Conservation (phyloP, 2,888 invertebrate genomes). For the Capitulum mitella region DNA sequence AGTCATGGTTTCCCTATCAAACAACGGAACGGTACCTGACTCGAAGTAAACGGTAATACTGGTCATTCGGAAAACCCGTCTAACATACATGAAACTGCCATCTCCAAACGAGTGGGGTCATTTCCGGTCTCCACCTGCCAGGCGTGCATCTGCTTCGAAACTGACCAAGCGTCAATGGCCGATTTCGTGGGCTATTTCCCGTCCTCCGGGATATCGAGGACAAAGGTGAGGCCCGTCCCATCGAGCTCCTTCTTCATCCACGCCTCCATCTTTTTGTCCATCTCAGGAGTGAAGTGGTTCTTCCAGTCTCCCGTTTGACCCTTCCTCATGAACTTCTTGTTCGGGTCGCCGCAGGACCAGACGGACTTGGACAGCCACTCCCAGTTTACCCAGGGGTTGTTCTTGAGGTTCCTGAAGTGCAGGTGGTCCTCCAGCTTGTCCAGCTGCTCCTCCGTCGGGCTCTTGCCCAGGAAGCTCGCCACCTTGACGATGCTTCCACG, state of each 20-base stretch:
- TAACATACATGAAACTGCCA: too few relatives aligned
- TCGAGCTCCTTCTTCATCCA: slow-evolving; percentile 11
- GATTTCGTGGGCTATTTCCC: neutral
- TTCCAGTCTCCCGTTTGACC: slow-evolving; percentile 23
- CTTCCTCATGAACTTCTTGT: slow-evolving; percentile 18
- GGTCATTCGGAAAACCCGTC: too few relatives aligned
- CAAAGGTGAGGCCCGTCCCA: neutral
- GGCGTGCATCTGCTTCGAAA: too few relatives aligned
- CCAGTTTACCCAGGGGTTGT: slow-evolving; percentile 32
- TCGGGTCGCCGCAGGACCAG: neutral
- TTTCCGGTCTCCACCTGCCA: too few relatives aligned
- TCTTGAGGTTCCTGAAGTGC: slow-evolving; percentile 33
- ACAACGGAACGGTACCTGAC: too few relatives aligned
- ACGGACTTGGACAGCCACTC: neutral
- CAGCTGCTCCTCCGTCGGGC: slow-evolving; percentile 28
- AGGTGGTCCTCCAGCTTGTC: slow-evolving; percentile 30
- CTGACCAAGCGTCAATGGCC: too few relatives aligned
- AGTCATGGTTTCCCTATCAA: too few relatives aligned
- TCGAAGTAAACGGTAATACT: too few relatives aligned
- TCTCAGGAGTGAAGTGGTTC: slow-evolving; percentile 16
- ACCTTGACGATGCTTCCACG: slow-evolving; percentile 35
- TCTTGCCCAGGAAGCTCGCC: slow-evolving; percentile 36
- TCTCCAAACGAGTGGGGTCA: too few relatives aligned
- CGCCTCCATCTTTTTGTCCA: neutral
- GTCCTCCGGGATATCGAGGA: neutral